Evolutionary conservation across 1,140 invertebrate genomes (phyloP), one percentile per base, ranked within the genome.

Genomic region (Macrostomum lignano): DNA sequence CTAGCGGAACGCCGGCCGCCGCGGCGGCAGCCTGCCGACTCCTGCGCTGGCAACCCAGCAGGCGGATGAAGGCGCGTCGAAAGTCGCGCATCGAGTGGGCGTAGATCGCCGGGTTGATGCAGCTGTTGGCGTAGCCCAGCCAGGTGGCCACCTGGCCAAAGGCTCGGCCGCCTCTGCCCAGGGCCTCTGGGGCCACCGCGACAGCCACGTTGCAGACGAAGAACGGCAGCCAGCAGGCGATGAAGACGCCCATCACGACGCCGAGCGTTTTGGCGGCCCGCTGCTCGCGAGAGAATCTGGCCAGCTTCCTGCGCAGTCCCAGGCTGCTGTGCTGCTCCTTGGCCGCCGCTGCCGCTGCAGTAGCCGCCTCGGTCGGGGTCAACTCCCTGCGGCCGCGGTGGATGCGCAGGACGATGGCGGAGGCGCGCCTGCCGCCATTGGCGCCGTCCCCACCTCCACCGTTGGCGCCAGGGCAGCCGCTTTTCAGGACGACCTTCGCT

Each of bases 61-160:
- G 31, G 24, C 45, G 44, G n/a, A 42, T 30, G 38, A 61, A 61
- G 13, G 57, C 57, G 23, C 78, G 73, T 60, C 81, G 65, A 58
- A 91, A 91, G 52, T 93, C 82, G 49, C 73, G 66, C 54, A 76
- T 84, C 74, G 78, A 88, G 46, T 75, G 86, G 2, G 81, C 79
- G 55, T 93, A 93, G 44, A 93, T 93, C 32, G 88, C 73, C 1
- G 81, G 81, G 62, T 88, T 91, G 75, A 91, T 82, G 21, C 75
- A 73, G 17, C 46, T 49, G 36, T 55, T 55, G 32, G 44, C 49
- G 37, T 55, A 55, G 36, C 84, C 70, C 52, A 36, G 82, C 81
- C 81, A 86, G 35, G 52, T 49, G 23, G 47, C 46, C n/a, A 50
- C 25, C 17, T 41, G 42, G 32, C 47, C 46, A 17, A 50, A 14